Evolutionary conservation across 2,888 invertebrate genomes (phyloP).

Genomic region (Athalia circularis): DNA sequence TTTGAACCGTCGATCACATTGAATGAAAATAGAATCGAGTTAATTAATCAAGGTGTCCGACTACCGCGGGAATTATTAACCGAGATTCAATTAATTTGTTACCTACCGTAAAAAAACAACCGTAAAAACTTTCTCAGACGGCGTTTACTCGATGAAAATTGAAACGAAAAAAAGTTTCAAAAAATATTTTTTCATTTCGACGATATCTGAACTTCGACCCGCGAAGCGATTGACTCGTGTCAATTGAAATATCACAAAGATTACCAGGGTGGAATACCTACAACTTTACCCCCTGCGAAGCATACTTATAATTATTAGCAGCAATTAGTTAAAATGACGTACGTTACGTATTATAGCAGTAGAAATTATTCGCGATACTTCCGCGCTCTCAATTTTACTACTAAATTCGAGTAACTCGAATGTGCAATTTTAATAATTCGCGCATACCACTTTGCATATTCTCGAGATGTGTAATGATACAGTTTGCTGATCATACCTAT

Average conservation of each 20-base stretch:
- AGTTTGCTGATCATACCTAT: constrained; percentile 2
- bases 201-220: too few relatives aligned
- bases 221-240: too few relatives aligned
- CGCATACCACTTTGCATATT: neutral
- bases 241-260: too few relatives aligned
- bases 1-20: constrained; percentile 15
- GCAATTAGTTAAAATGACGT: constrained; percentile 16
- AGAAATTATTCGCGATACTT: constrained; percentile 15
- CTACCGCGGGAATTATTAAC: constrained; percentile 15
- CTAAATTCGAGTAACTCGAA: neutral
- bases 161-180: neutral
- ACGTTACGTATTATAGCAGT: neutral
- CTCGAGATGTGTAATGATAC: too few relatives aligned
- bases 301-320: constrained; percentile 12
- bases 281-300: neutral
- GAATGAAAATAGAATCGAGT: constrained; percentile 23
- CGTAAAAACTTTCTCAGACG: neutral
- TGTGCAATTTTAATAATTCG: neutral
- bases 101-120: neutral
- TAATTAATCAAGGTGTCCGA: constrained; percentile 24
- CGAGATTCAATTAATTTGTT: constrained; percentile 26
- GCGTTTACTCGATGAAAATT: neutral
- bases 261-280: neutral
- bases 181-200: too few relatives aligned
- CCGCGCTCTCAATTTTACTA: constrained; percentile 7